Evolutionary conservation across 2,797 vertebrate species (phyloP).

Genomic region (Potorous gilbertii): DNA sequence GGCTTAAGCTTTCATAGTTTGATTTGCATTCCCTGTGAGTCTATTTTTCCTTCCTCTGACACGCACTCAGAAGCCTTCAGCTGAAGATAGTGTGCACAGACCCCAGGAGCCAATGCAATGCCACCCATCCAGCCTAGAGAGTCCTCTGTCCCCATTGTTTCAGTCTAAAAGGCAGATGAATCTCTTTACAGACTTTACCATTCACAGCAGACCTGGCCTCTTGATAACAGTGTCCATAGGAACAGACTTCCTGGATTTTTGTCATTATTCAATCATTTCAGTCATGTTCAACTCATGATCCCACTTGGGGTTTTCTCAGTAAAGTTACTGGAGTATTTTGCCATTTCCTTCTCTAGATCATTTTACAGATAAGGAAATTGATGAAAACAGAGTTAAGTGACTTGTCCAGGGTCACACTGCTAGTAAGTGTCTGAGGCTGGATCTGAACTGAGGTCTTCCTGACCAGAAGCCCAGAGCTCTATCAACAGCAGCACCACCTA

Average conservation of each 20-base stretch:
- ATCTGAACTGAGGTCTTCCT: not conserved
- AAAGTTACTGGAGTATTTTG: not conserved
- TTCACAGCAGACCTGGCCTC: not conserved
- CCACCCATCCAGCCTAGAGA: not conserved
- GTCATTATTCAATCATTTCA: not conserved
- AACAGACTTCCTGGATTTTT: not conserved
- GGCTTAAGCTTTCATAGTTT: not conserved
- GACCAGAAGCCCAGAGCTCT: not conserved
- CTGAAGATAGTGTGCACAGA: not conserved
- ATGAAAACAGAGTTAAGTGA: not conserved
- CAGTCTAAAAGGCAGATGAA: not conserved
- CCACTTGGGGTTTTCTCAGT: not conserved
- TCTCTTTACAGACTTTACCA: not conserved
- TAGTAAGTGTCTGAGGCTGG: not conserved
- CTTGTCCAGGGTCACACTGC: not conserved
- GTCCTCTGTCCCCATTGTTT: not conserved
- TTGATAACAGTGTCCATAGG: not conserved
- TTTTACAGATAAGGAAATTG: not conserved
- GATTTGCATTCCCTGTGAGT: not conserved
- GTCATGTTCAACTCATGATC: not conserved
- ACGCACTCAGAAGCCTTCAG: not conserved
- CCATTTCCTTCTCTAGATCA: not conserved
- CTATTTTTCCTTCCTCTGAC: not conserved
- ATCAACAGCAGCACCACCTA: not conserved
- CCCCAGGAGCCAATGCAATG: not conserved